Percentiles rank a stretch among this genome's conserved stretches.
Conservation (phyloP, 1,140 invertebrate species). For the Lepidostoma basale region DNA sequence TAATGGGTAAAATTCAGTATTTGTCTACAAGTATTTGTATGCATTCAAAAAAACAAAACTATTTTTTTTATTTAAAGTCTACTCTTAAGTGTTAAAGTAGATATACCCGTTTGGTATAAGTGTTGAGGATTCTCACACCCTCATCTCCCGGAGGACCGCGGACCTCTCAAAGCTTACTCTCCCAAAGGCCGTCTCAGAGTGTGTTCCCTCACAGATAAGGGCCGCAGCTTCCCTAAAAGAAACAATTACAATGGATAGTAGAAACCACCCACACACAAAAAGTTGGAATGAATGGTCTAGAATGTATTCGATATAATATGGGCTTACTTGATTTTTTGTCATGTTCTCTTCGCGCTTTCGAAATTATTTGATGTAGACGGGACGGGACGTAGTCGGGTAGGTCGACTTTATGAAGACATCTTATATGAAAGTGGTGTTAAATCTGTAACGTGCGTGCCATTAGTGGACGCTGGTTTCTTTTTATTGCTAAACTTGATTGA, state of each 20-base stretch:
- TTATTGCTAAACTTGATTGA: slow-evolving; percentile 11
- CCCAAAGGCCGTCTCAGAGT: slow-evolving; percentile 8
- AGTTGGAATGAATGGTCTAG: too few species aligned
- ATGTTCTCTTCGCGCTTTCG: background rate
- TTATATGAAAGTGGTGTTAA: slow-evolving; percentile 1
- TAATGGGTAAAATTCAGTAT: too few species aligned
- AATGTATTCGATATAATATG: too few species aligned
- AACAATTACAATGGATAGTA: background rate
- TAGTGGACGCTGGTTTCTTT: slow-evolving; percentile 10
- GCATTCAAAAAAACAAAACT: too few species aligned
- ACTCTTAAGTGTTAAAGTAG: background rate
- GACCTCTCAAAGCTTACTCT: slow-evolving; percentile 13
- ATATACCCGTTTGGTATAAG: slow-evolving; percentile 6
- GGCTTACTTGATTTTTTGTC: background rate
- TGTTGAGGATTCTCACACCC: background rate
- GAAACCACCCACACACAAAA: too few species aligned
- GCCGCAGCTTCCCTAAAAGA: background rate
- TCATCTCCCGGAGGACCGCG: background rate
- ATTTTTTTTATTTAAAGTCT: background rate
- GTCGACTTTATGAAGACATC: slow-evolving; percentile 23
- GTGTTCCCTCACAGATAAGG: slow-evolving; percentile 26
- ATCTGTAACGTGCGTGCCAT: slow-evolving; percentile 9
- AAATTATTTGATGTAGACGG: background rate
- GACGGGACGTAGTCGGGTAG: background rate
- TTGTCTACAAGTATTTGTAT: too few species aligned